A percentile compares a stretch with the other conserved stretches of the same genome.
Conservation (phyloP, 2,888 invertebrate species). For the Platycheirus albimanus region DNA sequence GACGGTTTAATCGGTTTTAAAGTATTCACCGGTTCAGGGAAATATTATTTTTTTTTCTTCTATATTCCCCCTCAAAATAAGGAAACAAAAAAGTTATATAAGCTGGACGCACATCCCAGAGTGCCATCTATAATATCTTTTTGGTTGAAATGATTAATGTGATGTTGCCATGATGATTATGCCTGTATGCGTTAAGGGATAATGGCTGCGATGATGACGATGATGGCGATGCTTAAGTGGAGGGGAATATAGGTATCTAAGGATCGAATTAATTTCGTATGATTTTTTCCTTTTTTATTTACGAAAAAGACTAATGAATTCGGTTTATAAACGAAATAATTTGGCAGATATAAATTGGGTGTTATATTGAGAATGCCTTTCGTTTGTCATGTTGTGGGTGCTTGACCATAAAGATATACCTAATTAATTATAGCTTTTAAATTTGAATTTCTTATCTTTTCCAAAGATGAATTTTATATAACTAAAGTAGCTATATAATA, state of each 20-base stretch:
- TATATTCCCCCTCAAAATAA: background rate
- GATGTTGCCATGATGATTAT: slow-evolving; percentile 71
- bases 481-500: no score
- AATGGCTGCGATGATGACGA: slow-evolving; percentile 69
- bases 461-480: no score
- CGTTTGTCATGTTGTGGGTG: slow-evolving; percentile 54
- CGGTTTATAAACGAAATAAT: slow-evolving; percentile 62
- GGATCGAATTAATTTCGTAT: slow-evolving; percentile 30
- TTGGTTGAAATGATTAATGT: slow-evolving; percentile 68
- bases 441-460: no score
- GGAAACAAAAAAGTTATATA: slow-evolving; percentile 41
- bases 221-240: slow-evolving; percentile 37
- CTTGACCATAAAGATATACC: background rate
- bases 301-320: slow-evolving; percentile 62
- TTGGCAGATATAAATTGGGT: slow-evolving; percentile 72
- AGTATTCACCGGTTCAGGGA: slow-evolving; percentile 76
- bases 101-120: slow-evolving; percentile 48
- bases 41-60: slow-evolving; percentile 12
- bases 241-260: slow-evolving; percentile 33
- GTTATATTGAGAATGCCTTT: slow-evolving; percentile 42
- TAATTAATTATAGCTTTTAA: no score
- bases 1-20: slow-evolving; percentile 82
- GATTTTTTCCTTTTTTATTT: background rate
- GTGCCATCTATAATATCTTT: slow-evolving; percentile 50
- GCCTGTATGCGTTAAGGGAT: slow-evolving; percentile 65